Evolutionary conservation across 2,113 vertebrate genomes (phyloP).

Genomic region (Lepus americanus): DNA sequence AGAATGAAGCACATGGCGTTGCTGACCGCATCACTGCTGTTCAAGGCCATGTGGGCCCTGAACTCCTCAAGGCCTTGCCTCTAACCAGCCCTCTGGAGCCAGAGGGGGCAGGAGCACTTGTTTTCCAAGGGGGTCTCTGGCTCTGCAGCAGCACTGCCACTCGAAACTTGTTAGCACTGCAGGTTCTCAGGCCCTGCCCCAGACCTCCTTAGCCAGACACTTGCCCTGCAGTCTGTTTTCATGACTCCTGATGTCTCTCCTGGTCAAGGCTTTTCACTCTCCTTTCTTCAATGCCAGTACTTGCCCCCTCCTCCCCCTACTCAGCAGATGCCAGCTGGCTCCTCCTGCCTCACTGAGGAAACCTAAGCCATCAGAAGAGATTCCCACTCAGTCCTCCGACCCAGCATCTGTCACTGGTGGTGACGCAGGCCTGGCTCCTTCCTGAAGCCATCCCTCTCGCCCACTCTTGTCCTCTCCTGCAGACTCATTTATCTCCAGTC

Average conservation of each 20-base stretch:
- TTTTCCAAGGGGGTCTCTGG: neutral
- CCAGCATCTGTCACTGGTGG: neutral
- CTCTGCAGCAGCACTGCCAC: neutral
- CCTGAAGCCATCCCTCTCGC: neutral
- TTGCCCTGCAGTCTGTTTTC: too few relatives aligned
- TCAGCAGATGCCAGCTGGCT: neutral
- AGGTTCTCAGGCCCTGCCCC: neutral
- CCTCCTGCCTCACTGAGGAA: neutral
- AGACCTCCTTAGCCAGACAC: neutral
- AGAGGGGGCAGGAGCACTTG: too few relatives aligned
- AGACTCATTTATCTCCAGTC: too few relatives aligned
- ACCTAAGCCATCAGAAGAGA: neutral
- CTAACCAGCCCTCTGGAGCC: neutral
- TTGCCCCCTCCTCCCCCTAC: neutral
- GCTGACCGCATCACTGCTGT: accelerated
- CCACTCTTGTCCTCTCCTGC: neutral
- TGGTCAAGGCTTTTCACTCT: neutral
- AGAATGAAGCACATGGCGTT: neutral
- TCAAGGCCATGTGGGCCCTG: neutral
- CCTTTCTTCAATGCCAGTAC: neutral
- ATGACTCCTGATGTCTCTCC: neutral
- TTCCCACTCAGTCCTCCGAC: too few relatives aligned
- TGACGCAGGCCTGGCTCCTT: neutral
- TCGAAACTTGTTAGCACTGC: neutral
- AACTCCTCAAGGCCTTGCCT: accelerated